Evolutionary conservation across 2,888 invertebrate genomes (phyloP).

Genomic region (Morpho achilles): DNA sequence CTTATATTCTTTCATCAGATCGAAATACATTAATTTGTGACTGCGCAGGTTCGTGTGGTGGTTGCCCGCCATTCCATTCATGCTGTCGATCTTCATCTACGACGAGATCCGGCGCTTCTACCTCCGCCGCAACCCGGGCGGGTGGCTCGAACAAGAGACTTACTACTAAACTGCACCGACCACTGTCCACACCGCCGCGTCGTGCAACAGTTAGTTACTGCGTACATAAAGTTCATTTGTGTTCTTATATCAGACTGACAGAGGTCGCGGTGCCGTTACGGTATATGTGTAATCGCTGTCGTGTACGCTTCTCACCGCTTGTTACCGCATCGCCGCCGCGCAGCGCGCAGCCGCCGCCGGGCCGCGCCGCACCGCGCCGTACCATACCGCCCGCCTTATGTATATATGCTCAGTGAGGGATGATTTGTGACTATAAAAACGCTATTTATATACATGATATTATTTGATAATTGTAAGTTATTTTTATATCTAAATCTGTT

Average conservation of each 20-base stretch:
- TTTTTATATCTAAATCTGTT: conserved; percentile 62
- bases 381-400: conserved; percentile 25
- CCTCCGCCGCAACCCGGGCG: conserved; percentile 97
- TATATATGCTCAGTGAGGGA: conserved; percentile 47
- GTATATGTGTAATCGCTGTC: conserved; percentile 67
- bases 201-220: conserved; percentile 60
- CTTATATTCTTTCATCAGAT: too few species aligned
- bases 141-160: conserved; percentile 99
- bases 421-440: conserved; percentile 63
- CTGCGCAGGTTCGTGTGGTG: conserved; percentile 95
- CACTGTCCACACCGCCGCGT: conserved; percentile 54
- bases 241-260: conserved; percentile 65
- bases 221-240: conserved; percentile 68
- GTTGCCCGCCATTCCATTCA: conserved; percentile 98
- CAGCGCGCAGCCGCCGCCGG: conserved; percentile 9
- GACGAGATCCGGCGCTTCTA: conserved; percentile 99
- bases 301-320: conserved; percentile 74
- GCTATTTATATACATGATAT: conserved; percentile 51
- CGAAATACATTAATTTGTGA: background rate
- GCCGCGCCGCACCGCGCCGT: conserved; percentile 20
- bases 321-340: conserved; percentile 45
- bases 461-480: conserved; percentile 60
- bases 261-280: conserved; percentile 62
- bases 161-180: conserved; percentile 88
- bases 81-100: conserved; percentile 98